Conservation (phyloP, 2,888 invertebrate genomes). For the Lasiommata megera region DNA sequence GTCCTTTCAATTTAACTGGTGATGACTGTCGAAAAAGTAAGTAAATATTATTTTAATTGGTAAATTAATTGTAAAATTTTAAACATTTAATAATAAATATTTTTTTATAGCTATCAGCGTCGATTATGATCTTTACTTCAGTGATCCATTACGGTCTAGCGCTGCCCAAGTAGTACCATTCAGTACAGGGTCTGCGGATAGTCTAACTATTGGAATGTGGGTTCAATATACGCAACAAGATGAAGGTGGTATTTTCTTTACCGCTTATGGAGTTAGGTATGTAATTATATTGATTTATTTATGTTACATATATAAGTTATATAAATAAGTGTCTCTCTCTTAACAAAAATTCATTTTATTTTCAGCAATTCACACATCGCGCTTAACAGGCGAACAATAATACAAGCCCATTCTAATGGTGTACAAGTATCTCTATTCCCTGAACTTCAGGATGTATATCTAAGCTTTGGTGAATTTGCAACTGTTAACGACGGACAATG, state of each 20-base stretch:
- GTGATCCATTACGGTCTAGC: constrained; percentile 93
- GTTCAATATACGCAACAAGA: constrained; percentile 96
- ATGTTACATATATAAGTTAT: background rate
- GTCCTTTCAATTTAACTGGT: constrained; percentile 97
- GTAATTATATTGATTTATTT: constrained; percentile 35
- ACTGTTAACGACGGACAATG: constrained; percentile 97
- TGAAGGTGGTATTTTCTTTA: constrained; percentile 96
- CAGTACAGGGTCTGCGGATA: constrained; percentile 87
- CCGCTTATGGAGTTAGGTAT: constrained; percentile 93
- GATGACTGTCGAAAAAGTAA: constrained; percentile 97
- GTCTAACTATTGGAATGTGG: constrained; percentile 96
- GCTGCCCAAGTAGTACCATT: constrained; percentile 97
- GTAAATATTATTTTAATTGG: constrained; percentile 36
- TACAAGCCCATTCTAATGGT: constrained; percentile 96
- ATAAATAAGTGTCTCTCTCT: background rate
- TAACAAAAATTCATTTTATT: constrained; percentile 19
- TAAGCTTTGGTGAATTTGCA: constrained; percentile 94
- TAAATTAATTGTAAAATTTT: constrained; percentile 6
- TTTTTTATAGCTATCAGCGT: constrained; percentile 92
- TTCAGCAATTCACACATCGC: constrained; percentile 89
- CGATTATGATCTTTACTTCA: constrained; percentile 98
- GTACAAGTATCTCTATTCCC: constrained; percentile 94
- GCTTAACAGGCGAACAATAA: constrained; percentile 87
- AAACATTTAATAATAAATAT: background rate
- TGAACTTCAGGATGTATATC: constrained; percentile 92